A percentile compares a stretch with the other conserved stretches of the same genome.
Conservation (phyloP, 92 coral and sea anemone genomes). For the Plumapathes pennacea region DNA sequence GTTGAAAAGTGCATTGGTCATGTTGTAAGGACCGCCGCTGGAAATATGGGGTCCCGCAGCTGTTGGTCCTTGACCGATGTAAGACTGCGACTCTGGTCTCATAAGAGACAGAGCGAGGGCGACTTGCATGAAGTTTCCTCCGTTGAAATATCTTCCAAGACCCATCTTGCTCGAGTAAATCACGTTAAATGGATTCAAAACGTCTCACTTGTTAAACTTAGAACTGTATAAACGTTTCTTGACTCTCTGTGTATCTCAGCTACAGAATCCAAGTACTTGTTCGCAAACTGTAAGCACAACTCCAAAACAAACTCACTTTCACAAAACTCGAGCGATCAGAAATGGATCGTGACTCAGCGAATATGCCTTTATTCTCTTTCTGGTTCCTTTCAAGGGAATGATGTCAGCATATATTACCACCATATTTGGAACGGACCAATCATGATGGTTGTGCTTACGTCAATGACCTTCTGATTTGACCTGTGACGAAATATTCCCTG, state of each 20-base stretch:
- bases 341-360: conserved; percentile 74
- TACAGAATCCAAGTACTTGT: no score
- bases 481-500: no score
- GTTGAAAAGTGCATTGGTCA: conserved; percentile 46
- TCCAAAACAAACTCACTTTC: conserved; percentile 3
- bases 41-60: conserved; percentile 44
- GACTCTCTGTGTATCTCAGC: no score
- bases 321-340: neutral
- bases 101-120: conserved; percentile 61
- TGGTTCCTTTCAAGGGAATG: conserved; percentile 3
- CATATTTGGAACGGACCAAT: no score
- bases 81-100: conserved; percentile 73
- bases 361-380: conserved; percentile 15
- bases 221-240: no score
- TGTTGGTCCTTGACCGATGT: conserved; percentile 50
- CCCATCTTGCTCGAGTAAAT: conserved; percentile 47
- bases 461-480: no score
- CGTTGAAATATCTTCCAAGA: conserved; percentile 46
- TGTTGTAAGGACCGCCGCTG: conserved; percentile 41
- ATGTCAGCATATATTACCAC: conserved; percentile 20
- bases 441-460: no score
- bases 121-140: conserved; percentile 50
- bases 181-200: neutral
- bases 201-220: neutral
- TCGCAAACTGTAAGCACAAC: no score